A percentile compares a stretch with the other conserved stretches of the same genome.
Evolutionary conservation across 2,113 vertebrate species (phyloP).

Genomic region (Psammodynastes pulverulentus): DNA sequence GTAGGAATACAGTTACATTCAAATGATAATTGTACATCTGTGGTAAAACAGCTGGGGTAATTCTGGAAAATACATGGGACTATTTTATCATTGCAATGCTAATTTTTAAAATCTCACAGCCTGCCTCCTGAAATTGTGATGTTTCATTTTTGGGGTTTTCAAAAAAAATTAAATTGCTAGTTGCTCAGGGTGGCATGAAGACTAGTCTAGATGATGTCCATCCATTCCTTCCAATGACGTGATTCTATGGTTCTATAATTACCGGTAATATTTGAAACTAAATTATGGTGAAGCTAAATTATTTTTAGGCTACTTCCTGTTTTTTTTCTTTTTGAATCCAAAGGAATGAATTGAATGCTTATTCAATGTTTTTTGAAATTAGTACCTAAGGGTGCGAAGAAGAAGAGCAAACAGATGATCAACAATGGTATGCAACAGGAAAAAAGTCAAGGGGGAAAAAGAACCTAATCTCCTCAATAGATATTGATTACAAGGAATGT

Average conservation of each 20-base stretch:
- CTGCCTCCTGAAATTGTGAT: background rate
- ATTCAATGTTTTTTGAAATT: background rate
- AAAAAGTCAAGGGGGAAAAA: background rate
- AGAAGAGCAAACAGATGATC: background rate
- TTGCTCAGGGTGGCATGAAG: background rate
- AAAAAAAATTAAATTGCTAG: background rate
- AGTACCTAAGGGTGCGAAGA: background rate
- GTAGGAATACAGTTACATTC: conserved; percentile 30
- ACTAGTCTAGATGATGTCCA: background rate
- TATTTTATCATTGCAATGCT: background rate
- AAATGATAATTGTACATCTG: background rate
- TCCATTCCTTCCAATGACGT: background rate
- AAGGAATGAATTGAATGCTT: background rate
- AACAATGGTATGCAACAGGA: background rate
- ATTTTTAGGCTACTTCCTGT: conserved; percentile 17
- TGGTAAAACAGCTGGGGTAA: background rate
- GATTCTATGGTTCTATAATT: background rate
- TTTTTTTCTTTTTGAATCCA: background rate
- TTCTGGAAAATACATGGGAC: background rate
- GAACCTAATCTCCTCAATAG: background rate
- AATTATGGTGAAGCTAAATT: rapidly evolving
- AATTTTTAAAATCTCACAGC: background rate
- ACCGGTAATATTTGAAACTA: background rate
- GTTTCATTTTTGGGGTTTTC: background rate
- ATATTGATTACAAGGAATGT: background rate